These are phyloP conservation scores for Maccullochella peelii DNA, from an alignment of 2,113 vertebrate species.

Conservation along the genomic window DNA sequence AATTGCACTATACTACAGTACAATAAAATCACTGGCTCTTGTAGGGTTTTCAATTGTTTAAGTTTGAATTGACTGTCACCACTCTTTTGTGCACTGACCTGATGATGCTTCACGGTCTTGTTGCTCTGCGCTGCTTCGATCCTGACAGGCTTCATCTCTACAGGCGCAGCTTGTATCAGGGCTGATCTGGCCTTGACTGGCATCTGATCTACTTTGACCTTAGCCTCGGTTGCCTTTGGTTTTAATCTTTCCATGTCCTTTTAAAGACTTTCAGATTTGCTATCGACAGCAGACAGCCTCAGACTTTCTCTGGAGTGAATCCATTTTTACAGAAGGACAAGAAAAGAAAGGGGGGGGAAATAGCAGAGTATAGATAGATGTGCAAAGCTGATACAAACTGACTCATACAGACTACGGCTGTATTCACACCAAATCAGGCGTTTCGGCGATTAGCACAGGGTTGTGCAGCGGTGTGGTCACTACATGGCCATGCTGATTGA, in stretches of 20 bases:
- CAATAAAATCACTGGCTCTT: not conserved
- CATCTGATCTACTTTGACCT: constrained; percentile 55
- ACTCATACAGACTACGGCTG: constrained; percentile 1
- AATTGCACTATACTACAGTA: not conserved
- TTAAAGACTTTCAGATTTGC: constrained; percentile 47
- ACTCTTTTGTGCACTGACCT: constrained; percentile 9
- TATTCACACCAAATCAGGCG: too few species aligned
- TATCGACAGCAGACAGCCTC: constrained; percentile 40
- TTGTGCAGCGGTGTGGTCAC: too few species aligned
- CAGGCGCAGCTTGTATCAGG: constrained; percentile 40
- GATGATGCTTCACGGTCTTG: not conserved
- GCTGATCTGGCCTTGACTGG: constrained; percentile 20
- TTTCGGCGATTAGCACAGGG: too few species aligned
- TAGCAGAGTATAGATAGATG: constrained; percentile 41
- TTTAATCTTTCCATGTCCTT: constrained; percentile 55
- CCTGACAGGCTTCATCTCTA: constrained; percentile 20
- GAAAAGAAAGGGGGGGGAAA: constrained; percentile 23
- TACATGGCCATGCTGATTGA: too few species aligned
- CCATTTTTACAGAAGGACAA: constrained; percentile 27
- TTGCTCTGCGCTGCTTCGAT: constrained; percentile 16
- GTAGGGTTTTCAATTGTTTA: not conserved
- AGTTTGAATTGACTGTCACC: not conserved
- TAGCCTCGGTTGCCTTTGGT: constrained; percentile 37
- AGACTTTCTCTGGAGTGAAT: constrained; percentile 23
- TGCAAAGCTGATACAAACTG: constrained; percentile 42